A percentile compares a stretch with the other conserved stretches of the same genome.
Evolutionary conservation across 2,888 invertebrate species (phyloP).

Genomic region (Orthosia incerta): DNA sequence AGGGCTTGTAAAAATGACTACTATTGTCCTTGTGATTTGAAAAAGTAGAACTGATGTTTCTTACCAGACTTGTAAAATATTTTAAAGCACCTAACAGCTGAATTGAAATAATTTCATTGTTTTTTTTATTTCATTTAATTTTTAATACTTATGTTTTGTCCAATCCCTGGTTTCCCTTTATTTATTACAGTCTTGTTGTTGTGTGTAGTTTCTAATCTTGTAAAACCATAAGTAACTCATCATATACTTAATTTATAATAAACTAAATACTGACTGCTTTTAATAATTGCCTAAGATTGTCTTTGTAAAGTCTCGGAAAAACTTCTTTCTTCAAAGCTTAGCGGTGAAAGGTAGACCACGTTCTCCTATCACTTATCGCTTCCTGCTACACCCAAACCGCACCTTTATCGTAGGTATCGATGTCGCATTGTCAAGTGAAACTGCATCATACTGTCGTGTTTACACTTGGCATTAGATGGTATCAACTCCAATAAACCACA

Average conservation of each 20-base stretch:
- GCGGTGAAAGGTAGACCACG: neutral
- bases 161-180: too few species aligned
- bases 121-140: neutral
- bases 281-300: too few species aligned
- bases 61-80: conserved; percentile 24
- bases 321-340: neutral
- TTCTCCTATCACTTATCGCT: conserved; percentile 6
- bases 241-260: too few species aligned
- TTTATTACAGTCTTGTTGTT: too few species aligned
- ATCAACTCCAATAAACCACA: conserved; percentile 55
- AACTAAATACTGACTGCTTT: too few species aligned
- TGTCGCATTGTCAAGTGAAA: conserved; percentile 70
- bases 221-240: too few species aligned
- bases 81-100: neutral
- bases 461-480: conserved; percentile 52
- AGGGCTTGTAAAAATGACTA: conserved; percentile 4
- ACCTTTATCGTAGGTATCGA: conserved; percentile 58
- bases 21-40: conserved; percentile 19
- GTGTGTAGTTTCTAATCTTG: too few species aligned
- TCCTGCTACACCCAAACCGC: conserved; percentile 34
- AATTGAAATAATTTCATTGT: neutral
- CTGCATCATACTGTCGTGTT: conserved; percentile 57
- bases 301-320: too few species aligned
- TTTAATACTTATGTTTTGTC: neutral
- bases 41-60: conserved; percentile 17